Conservation (phyloP, 2,888 invertebrate genomes). For the Micoletzkya japonica region DNA sequence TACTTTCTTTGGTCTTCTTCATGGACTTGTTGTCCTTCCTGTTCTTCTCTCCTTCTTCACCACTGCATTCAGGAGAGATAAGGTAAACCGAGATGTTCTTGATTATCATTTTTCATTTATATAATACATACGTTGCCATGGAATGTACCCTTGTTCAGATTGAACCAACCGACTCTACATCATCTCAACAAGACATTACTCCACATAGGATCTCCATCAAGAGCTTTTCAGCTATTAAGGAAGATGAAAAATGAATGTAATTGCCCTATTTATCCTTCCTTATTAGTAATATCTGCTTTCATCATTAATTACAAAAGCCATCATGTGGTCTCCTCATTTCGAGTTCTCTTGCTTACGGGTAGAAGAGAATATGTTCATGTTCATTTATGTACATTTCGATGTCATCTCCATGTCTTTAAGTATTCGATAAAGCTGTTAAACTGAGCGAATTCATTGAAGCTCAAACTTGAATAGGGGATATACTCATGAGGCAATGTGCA, state of each 20-base stretch:
- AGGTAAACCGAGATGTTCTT: background rate
- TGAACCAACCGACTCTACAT: slow-evolving; percentile 6
- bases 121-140: background rate
- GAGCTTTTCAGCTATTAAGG: slow-evolving; percentile 15
- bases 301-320: slow-evolving; percentile 7
- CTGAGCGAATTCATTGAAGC: background rate
- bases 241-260: background rate
- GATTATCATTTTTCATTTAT: background rate
- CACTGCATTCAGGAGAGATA: slow-evolving; percentile 22
- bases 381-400: slow-evolving; percentile 21
- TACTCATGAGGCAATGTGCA: too few species aligned
- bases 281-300: background rate
- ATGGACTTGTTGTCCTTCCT: slow-evolving; percentile 48
- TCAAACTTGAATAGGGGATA: too few species aligned
- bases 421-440: background rate
- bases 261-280: background rate
- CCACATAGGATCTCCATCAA: slow-evolving; percentile 25
- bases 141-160: background rate
- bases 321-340: too few species aligned
- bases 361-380: background rate
- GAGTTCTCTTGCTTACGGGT: slow-evolving; percentile 8
- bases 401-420: slow-evolving; percentile 7
- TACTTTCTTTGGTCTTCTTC: slow-evolving; percentile 45
- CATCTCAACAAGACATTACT: slow-evolving; percentile 4
- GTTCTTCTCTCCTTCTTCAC: slow-evolving; percentile 41